Conservation (phyloP, 2,113 vertebrate genomes). For the Thalassarche chlororhynchos region DNA sequence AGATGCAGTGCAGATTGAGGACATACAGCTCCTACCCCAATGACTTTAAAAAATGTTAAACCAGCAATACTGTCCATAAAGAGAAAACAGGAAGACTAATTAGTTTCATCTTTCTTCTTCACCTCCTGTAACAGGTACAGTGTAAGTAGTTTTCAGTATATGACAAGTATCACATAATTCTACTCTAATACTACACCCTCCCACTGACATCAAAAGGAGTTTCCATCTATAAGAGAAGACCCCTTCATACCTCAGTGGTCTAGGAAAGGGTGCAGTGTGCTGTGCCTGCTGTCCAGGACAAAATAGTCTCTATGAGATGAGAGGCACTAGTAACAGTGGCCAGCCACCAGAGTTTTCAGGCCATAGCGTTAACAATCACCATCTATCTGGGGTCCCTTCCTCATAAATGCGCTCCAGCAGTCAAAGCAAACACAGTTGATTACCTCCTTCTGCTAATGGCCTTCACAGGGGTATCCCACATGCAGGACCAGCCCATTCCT, state of each 20-base stretch:
- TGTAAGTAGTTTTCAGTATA: background rate
- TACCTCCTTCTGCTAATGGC: background rate
- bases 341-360: background rate
- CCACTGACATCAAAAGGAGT: background rate
- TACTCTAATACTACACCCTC: background rate
- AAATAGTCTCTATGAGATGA: background rate
- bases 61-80: background rate
- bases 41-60: background rate
- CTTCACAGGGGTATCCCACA: background rate
- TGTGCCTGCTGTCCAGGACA: background rate
- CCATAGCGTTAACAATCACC: background rate
- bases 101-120: background rate
- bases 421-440: background rate
- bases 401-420: background rate
- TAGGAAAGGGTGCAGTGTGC: background rate
- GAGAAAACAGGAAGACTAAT: background rate
- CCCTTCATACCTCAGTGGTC: background rate
- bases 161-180: background rate
- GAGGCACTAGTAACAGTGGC: background rate
- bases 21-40: background rate
- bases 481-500: background rate
- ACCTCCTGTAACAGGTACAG: background rate
- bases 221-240: background rate
- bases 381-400: background rate
- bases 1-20: rapidly evolving